Evolutionary conservation across 1,140 invertebrate species (phyloP), one percentile per base, ranked within the genome.

Genomic region (Dendroctonus valens): DNA sequence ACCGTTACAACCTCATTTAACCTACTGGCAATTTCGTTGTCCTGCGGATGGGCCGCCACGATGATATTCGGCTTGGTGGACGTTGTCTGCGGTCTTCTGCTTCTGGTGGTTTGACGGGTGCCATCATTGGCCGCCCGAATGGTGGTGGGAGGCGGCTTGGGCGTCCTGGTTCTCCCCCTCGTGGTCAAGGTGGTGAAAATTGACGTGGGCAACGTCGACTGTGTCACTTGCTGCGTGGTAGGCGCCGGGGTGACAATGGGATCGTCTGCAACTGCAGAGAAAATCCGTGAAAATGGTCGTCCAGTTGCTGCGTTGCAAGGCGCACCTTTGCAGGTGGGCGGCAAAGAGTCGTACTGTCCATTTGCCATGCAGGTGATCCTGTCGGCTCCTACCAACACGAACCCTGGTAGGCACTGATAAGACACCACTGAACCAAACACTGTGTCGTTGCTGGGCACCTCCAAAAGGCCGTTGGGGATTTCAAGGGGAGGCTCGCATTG

Each of bases 311-410:
- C 26, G 1, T 26, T 40, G 26, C 37, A 55, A 9, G 37, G 7
- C 7, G 12, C 11, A 64, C 61, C 51, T 59, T 66, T 49, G 41
- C 64, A 66, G 41, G 41, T 37, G 37, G 93, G 93, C 15, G 90
- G 79, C 0, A 84, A 80, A 48, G 86, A 85, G 76, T 94, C 91
- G 82, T 92, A 96, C 58, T 87, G 83, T 3, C 93, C 93, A 52
- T 84, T 87, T 11, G 86, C 81, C 54, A 91, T 79, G 73, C 94
- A 96, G 39, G 82, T 83, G 38, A 93, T 83, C 55, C 84, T 80
- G 7, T 83, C 81, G 0, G 86, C 80, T 15, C 93, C 94, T 15
- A 85, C 79, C 50, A 96, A 78, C 66, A 82, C 83, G 74, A 85
- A 92, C 5, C 89, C 88, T 12, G 83, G 81, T 6, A 85, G 82